Base-by-base conservation (phyloP, 1,140 invertebrate genomes). In the Tachypleus tridentatus region DNA sequence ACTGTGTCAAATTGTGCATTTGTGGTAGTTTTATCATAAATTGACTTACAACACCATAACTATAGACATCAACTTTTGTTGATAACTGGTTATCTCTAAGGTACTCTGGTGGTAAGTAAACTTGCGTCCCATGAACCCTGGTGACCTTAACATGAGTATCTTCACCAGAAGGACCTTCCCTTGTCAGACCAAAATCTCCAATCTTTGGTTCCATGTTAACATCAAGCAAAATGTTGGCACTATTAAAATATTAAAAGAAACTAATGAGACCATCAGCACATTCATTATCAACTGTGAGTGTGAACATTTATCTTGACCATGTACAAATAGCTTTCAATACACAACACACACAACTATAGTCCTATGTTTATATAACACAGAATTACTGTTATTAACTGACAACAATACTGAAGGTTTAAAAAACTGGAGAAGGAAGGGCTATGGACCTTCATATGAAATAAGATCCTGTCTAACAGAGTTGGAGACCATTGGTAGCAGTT, bases 221-320 rank as follows among this genome's bases (percentile, higher is more conserved):
- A 74, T 97, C 93, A n/a, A 98, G 77, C 3, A 98, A 77, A 70
- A 98, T 97, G 76, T 98, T 98, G 0, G 90, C 93, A 70, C 91
- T 85, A 63, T 96, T 96, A 51, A 97, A 93, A 73, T 97, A 59
- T 68, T 65, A 59, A 65, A 58, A 65, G 59, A 29, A 29, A 29
- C 29, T 29, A 51, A 6, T 51, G 54, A 58, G 64, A 49, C n/a
- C 61, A 6, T 69, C 47, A 9, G 49, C 4, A 70, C 9, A 29
- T 51, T 61, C 0, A 6, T 50, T 49, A 51, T 58, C 52, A 10
- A 63, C 9, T 11, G 49, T 5, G 7, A 57, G 3, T 10, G 53
- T 5, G 7, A 64, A 8, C 51, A 4, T 50, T 29, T 11, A 8
- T n/a, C n/a, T 11, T 8, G 8, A 52, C 54, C 54, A 56, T 56